Base-by-base conservation (phyloP, 1,140 invertebrate genomes). In the Hylaeus anthracinus region DNA sequence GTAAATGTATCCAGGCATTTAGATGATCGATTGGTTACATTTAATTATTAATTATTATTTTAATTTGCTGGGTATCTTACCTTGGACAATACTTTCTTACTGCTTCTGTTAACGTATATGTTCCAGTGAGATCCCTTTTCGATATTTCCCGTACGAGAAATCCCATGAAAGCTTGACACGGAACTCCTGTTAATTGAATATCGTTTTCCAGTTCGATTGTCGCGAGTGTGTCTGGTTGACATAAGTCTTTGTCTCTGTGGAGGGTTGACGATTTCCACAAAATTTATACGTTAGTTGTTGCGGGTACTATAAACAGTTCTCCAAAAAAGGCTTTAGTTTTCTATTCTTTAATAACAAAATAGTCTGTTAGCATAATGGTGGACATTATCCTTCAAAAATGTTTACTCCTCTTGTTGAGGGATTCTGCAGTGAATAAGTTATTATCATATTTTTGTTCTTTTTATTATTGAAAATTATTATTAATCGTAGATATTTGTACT, bases 91-190 rank as follows among this genome's bases (percentile, higher is more conserved):
- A 91, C 67, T 76, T 79, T 5, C 74, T 15, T 1, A 91, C n/a
- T 1, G 73, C 60, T 4, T 83, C 79, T 39, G 64, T 84, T 9
- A 85, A 72, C 53, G 58, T 85, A 43, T 74, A 71, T 15, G 58
- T 78, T 58, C 65, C 71, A n/a, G 56, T 76, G 9, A 45, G 41
- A 56, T 60, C 39, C n/a, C 73, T 73, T n/a, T 70, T 83, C 2
- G 86, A 74, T 80, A 92, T 89, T 73, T 88, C 77, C 15, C 79
- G 73, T 2, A 91, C 75, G 0, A 92, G 48, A 48, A 77, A 85
- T 64, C 87, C 91, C 60, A 89, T 63, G 55, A 92, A 92, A 15
- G 87, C 85, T 51, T 92, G 90, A 64, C 91, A 92, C 4, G 88
- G 81, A 6, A 91, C 80, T 51, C 75, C 79, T 5, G 90, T 78